These are phyloP conservation scores for Epinephelus malabaricus DNA, from an alignment of 2,797 vertebrate genomes.

Conservation along the genomic window DNA sequence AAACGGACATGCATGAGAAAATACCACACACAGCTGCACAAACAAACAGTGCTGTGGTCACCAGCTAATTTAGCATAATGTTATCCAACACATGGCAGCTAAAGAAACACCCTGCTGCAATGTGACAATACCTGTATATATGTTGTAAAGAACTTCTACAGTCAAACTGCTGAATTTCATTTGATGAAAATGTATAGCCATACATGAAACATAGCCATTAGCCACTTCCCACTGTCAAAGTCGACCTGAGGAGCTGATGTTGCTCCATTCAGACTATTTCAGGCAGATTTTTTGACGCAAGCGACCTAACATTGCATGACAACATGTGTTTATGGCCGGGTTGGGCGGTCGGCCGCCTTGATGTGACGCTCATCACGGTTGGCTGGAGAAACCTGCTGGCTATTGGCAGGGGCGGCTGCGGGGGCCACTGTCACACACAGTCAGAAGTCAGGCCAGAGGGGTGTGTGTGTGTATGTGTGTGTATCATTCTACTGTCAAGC, in stretches of 20 bases:
- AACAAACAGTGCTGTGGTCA: constrained; percentile 26
- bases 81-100: constrained; percentile 9
- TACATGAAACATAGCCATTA: neutral
- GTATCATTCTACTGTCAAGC: constrained; percentile 57
- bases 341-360: constrained; percentile 61
- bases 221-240: constrained; percentile 35
- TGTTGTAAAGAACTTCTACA: neutral
- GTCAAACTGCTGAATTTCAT: neutral
- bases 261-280: constrained; percentile 60
- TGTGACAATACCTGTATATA: neutral
- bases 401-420: constrained; percentile 60
- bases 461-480: constrained; percentile 28
- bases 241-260: constrained; percentile 40
- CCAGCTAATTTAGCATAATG: constrained; percentile 15
- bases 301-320: constrained; percentile 78
- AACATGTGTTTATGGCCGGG: constrained; percentile 75
- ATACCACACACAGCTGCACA: constrained; percentile 30
- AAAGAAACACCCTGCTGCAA: constrained; percentile 21
- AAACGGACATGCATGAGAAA: constrained; percentile 41
- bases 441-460: constrained; percentile 74
- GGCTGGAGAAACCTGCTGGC: constrained; percentile 77
- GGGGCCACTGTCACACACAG: constrained; percentile 73
- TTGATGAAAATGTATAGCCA: neutral
- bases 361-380: constrained; percentile 80
- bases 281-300: constrained; percentile 69